Conservation (phyloP, 2,113 vertebrate genomes). For the Rhodinocichla rosea region DNA sequence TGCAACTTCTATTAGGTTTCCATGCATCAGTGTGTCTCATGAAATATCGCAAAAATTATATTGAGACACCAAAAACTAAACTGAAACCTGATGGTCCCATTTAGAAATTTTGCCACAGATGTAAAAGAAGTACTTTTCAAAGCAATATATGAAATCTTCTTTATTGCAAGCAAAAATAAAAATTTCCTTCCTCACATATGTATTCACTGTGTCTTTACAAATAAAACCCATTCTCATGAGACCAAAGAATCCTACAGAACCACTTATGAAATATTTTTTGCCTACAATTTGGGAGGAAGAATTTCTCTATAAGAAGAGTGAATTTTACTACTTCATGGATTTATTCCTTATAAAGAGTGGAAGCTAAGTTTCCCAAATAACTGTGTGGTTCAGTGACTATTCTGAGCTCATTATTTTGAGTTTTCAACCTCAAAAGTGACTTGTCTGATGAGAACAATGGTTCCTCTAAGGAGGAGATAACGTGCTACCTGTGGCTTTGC, state of each 20-base stretch:
- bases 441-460: background rate
- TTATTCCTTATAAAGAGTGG: background rate
- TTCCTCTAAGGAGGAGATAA: background rate
- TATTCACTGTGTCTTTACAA: background rate
- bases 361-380: background rate
- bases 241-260: background rate
- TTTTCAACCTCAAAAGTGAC: background rate
- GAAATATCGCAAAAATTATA: background rate
- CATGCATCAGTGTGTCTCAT: background rate
- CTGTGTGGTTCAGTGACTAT: background rate
- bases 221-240: background rate
- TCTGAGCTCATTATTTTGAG: background rate
- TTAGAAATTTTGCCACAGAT: background rate
- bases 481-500: background rate
- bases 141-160: background rate
- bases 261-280: background rate
- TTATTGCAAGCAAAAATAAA: background rate
- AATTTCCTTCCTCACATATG: background rate
- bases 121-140: background rate
- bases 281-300: background rate
- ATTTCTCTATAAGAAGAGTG: background rate
- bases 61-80: background rate
- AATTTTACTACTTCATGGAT: background rate
- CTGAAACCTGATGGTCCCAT: background rate
- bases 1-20: background rate